Evolutionary conservation across 2,113 vertebrate genomes (phyloP), one percentile per base, ranked within the genome.

Genomic region (Gasterosteus nipponicus): DNA sequence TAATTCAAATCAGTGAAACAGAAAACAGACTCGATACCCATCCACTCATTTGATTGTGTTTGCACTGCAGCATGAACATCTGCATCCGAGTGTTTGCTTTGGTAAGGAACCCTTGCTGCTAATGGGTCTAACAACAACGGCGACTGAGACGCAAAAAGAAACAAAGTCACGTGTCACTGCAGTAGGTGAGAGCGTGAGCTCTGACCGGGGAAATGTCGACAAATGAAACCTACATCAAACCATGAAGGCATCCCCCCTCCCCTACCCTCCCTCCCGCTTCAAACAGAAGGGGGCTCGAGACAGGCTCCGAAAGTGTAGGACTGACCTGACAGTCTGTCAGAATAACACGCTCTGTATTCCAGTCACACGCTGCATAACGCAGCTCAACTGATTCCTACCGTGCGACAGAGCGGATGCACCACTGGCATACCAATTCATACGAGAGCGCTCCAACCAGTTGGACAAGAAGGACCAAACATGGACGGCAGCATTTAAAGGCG

Each of bases 221-320:
- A 79, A 85, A 85, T 63, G 73, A 90, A 82, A 80, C 38, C 64
- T 35, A 64, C 47, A 78, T 90, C 80, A 89, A 85, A 89, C 18
- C 75, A 87, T 80, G 77, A 89, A 86, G 73, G 64, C 60, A 75
- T 72, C 69, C 69, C 71, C 60, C 62, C 44, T 26, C 71, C 60
- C 62, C 44, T 26, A 26, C 22, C 22, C 75, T 75, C 80, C 56
- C 31, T 44, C 77, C 63, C 3, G 26, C 51, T 49, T 85, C 64
- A 57, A 64, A 73, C 73, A 38, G 70, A 81, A 71, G 66, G 39
- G 66, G 76, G 35, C 66, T 56, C 15, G 3, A 51, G 29, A 69
- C 11, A 15, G 44, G 58, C 38, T 15, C 14, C 44, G 8, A 66
- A 57, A 66, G 69, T 76, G 69, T 33, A 75, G 44, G 65, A 69